Conservation (phyloP, 2,888 invertebrate genomes). For the Herminia tarsipennalis region DNA sequence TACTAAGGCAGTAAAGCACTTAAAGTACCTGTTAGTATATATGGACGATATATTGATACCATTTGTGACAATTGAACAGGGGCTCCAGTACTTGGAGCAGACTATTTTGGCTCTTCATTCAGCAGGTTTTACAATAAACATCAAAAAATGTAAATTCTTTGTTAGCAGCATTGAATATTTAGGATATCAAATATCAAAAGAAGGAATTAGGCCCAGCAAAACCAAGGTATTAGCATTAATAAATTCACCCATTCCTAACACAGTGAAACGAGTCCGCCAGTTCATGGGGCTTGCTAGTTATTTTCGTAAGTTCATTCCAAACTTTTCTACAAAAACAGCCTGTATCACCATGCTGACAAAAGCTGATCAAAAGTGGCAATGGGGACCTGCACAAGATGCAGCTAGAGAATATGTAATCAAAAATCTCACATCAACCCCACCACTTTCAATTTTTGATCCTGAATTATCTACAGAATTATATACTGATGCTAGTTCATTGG, state of each 20-base stretch:
- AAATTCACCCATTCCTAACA: neutral
- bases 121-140: neutral
- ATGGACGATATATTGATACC: conserved; percentile 7
- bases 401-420: conserved; percentile 25
- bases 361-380: conserved; percentile 5
- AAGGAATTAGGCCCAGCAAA: neutral
- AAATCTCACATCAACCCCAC: conserved; percentile 26
- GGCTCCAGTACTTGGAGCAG: neutral
- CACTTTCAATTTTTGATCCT: conserved; percentile 38
- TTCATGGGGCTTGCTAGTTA: conserved; percentile 4
- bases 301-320: conserved; percentile 1
- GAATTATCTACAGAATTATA: conserved; percentile 26
- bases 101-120: neutral
- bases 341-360: conserved; percentile 4
- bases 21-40: conserved; percentile 3
- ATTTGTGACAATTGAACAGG: neutral
- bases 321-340: conserved; percentile 1
- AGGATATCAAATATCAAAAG: neutral
- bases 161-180: conserved; percentile 1
- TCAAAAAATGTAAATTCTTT: conserved; percentile 3
- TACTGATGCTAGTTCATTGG: conserved; percentile 16
- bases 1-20: conserved; percentile 15
- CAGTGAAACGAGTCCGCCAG: neutral
- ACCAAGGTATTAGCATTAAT: neutral
- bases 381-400: conserved; percentile 8